phyloP scores from a whole-genome alignment of 1,140 invertebrate species.

The Bombus polaris region DNA sequence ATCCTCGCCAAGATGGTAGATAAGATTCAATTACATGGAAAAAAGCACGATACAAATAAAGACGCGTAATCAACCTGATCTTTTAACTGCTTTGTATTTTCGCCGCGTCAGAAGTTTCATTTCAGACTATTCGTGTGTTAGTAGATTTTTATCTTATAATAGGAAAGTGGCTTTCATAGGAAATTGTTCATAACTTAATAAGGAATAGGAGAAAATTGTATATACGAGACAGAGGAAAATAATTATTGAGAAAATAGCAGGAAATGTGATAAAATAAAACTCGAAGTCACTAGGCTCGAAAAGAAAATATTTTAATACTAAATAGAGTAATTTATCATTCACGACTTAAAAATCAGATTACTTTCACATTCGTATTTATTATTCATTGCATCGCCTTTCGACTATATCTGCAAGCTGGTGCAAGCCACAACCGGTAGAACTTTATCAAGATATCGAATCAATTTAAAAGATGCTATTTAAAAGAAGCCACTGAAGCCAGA shows the following conservation, averaged over 20 bases:
- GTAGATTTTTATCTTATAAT: background rate
- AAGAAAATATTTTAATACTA: background rate
- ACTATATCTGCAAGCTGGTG: background rate
- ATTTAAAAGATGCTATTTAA: background rate
- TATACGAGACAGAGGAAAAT: background rate
- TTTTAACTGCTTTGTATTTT: constrained; percentile 18
- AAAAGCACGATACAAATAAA: constrained; percentile 52
- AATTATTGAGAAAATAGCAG: background rate
- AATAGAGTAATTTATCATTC: background rate
- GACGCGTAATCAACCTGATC: constrained; percentile 37
- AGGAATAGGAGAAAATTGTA: background rate
- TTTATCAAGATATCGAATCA: constrained; percentile 20
- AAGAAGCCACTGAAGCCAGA: background rate
- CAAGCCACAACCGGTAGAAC: no score
- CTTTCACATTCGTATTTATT: background rate
- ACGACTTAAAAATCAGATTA: background rate
- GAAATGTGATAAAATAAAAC: background rate
- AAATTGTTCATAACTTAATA: background rate
- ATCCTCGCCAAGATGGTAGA: constrained; percentile 59
- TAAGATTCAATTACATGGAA: constrained; percentile 64
- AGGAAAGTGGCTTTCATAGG: background rate
- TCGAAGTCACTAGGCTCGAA: background rate
- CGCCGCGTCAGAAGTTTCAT: constrained; percentile 33
- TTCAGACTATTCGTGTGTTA: background rate
- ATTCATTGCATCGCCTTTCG: background rate